Conservation (phyloP, 2,797 vertebrate genomes). For the Crocodylus rhombifer region DNA sequence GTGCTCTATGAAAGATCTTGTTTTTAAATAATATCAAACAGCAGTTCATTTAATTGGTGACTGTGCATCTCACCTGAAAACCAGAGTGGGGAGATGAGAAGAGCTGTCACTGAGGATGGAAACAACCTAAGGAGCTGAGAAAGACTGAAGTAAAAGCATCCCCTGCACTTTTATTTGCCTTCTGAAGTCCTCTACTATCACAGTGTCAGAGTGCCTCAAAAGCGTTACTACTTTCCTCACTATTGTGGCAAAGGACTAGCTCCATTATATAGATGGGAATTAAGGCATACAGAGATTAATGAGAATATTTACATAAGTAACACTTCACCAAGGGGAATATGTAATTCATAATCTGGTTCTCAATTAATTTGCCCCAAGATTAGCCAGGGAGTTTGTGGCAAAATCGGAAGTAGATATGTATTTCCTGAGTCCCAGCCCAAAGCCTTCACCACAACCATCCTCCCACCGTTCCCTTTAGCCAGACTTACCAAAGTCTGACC, state of each 20-base stretch:
- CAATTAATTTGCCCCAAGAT: constrained; percentile 27
- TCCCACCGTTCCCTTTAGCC: background rate
- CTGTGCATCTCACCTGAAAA: background rate
- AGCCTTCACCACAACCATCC: background rate
- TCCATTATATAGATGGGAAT: background rate
- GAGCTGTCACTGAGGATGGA: background rate
- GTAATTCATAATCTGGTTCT: background rate
- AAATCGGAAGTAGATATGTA: constrained; percentile 2
- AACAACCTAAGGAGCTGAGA: background rate
- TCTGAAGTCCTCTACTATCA: background rate
- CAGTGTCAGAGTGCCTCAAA: background rate
- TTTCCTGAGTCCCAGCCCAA: background rate
- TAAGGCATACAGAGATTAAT: background rate
- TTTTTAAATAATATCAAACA: constrained; percentile 16
- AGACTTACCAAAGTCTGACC: background rate
- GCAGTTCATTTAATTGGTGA: background rate
- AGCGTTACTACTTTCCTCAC: constrained; percentile 5
- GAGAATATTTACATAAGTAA: too few relatives aligned
- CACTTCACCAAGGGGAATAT: background rate
- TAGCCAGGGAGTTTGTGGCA: background rate
- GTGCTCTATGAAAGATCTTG: rapidly evolving
- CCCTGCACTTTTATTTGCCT: background rate
- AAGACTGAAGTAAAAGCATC: background rate
- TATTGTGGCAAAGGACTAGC: background rate
- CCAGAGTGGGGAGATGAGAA: background rate